phyloP scores from a whole-genome alignment of 35 echinoderm and acorn worm genomes.

The Stichopus chloronotus region DNA sequence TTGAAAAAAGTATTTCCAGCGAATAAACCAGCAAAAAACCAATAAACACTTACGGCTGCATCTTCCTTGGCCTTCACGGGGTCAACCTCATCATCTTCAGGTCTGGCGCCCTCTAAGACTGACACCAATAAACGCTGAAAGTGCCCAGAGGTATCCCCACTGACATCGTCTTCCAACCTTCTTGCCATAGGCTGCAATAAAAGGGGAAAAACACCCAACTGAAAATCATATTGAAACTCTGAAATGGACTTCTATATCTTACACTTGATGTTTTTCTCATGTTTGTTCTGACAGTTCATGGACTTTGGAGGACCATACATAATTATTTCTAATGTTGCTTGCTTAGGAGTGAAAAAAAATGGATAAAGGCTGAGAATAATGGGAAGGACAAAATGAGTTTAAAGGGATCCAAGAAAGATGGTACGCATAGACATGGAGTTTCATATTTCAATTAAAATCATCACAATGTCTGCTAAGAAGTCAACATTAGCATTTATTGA shows the following conservation, averaged over 20 bases:
- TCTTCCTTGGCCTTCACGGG: conserved; percentile 91
- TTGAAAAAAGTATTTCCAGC: too few relatives aligned
- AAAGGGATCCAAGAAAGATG: neutral
- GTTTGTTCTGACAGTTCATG: neutral
- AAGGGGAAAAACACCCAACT: neutral
- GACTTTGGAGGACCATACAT: too few relatives aligned
- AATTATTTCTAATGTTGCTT: too few relatives aligned
- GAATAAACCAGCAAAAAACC: neutral
- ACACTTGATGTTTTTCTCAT: neutral
- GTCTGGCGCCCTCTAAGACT: conserved; percentile 84
- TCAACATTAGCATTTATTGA: too few relatives aligned
- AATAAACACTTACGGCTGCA: conserved; percentile 73
- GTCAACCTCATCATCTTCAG: conserved; percentile 89
- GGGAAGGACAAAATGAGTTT: neutral
- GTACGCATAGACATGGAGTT: neutral
- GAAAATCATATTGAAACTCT: too few relatives aligned
- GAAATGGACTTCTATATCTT: neutral
- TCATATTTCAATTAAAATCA: too few relatives aligned
- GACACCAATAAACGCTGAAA: conserved; percentile 84
- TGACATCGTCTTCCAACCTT: conserved; percentile 88
- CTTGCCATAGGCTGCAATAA: conserved; percentile 70
- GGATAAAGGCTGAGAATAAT: neutral
- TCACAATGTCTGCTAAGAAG: too few relatives aligned
- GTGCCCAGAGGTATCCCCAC: conserved; percentile 73
- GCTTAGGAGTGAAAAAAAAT: too few relatives aligned